phyloP scores from a whole-genome alignment of 2,797 vertebrate genomes.

The Hozukius guyotensis region DNA sequence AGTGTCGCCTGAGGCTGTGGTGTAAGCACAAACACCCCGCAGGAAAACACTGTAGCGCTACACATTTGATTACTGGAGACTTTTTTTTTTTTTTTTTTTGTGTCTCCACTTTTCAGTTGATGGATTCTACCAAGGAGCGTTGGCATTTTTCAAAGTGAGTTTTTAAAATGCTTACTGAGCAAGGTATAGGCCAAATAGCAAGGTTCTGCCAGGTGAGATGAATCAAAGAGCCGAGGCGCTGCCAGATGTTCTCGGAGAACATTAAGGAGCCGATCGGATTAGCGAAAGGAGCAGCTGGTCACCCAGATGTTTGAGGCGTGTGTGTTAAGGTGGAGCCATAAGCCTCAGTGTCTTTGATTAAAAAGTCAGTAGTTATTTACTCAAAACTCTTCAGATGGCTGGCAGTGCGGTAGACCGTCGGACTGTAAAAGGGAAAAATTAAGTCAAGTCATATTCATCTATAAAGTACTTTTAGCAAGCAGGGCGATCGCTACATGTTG shows the following conservation, averaged over 20 bases:
- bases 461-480: constrained; percentile 19
- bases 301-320: constrained; percentile 69
- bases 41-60: constrained; percentile 17
- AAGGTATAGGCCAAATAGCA: constrained; percentile 62
- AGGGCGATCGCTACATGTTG: constrained; percentile 9
- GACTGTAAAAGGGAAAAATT: constrained; percentile 38
- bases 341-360: constrained; percentile 74
- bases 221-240: constrained; percentile 65
- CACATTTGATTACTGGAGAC: constrained; percentile 26
- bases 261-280: constrained; percentile 72
- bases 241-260: constrained; percentile 72
- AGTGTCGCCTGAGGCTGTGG: constrained; percentile 48
- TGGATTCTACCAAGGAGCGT: constrained; percentile 2
- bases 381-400: constrained; percentile 64
- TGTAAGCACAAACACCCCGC: constrained; percentile 44
- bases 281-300: constrained; percentile 68
- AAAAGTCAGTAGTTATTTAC: constrained; percentile 80
- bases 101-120: constrained; percentile 27
- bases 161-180: constrained; percentile 56
- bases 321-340: constrained; percentile 68
- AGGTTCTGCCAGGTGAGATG: constrained; percentile 63
- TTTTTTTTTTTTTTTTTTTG: background rate
- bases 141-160: constrained; percentile 43
- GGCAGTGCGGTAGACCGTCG: constrained; percentile 36
- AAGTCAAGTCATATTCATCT: constrained; percentile 39